Evolutionary conservation across 2,888 invertebrate species (phyloP), one percentile per base, ranked within the genome.

Genomic region (Dryobotodes eremita): DNA sequence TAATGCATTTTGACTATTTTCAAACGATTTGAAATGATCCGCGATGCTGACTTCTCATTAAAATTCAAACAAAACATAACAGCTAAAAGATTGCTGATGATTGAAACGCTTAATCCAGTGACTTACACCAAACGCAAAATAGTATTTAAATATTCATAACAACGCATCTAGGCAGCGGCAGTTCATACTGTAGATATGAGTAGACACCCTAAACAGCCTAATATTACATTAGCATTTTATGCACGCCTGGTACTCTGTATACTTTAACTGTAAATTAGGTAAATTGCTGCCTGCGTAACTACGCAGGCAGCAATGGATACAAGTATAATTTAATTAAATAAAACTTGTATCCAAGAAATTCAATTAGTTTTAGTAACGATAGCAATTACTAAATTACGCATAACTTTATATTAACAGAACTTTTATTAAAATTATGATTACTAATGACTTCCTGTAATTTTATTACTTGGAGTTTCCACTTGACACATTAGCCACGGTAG

Each of bases 71-170:
- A 64, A 20, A 6, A 64, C 15, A 23, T 42, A 10, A 42, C 15
- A 31, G 46, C 7, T 10, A 15, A 62, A 80, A 31, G 4, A 50
- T 17, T 26, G 2, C 20, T n/a, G n/a, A n/a, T n/a, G n/a, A n/a
- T n/a, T n/a, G n/a, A 77, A 64, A 66, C 82, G 79, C 84, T 65
- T n/a, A 31, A 46, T 59, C 79, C 53, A 50, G 15, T 78, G 13
- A 53, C 50, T 81, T 84, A 53, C 46, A 68, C 86, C 84, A 75
- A 68, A 26, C 72, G 46, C 61, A 57, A 64, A 71, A 26, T 17
- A 26, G 50, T 65, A 80, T 83, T 86, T 84, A 79, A 86, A 83
- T 88, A 89, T 89, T 86, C 85, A 81, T 82, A 79, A 68, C 86
- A 78, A 70, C 68, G 73, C 66, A 75, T 65, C 79, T 82, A 76